Percentiles rank a stretch among this genome's conserved stretches.
phyloP scores from a whole-genome alignment of 2,888 invertebrate genomes.

The Lasioglossum leucozonium region DNA sequence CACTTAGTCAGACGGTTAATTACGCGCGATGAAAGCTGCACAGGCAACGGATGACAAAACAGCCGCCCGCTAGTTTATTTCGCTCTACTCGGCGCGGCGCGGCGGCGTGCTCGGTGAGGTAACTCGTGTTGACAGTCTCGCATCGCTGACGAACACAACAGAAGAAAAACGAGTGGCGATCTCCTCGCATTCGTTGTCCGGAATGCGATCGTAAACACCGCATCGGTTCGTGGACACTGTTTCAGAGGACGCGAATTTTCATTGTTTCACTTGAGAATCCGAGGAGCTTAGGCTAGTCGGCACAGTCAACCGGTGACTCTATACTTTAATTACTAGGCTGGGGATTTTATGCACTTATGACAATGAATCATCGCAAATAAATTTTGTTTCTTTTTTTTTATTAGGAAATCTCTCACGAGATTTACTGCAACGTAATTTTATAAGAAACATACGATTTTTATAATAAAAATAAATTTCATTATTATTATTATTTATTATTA shows the following conservation, averaged over 20 bases:
- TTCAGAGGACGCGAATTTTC: not conserved
- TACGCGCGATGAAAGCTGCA: slow-evolving; percentile 17
- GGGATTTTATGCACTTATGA: too few species aligned
- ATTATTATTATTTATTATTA: too few species aligned
- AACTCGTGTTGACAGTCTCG: not conserved
- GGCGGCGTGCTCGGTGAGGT: not conserved
- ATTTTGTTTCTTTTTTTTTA: too few species aligned
- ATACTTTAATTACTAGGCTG: not conserved
- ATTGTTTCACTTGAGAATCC: not conserved
- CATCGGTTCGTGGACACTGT: too few species aligned
- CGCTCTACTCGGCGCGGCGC: not conserved
- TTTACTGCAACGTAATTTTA: too few species aligned
- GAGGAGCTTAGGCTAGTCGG: too few species aligned
- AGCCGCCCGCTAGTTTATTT: slow-evolving; percentile 4
- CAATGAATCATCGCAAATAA: too few species aligned
- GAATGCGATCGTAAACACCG: not conserved
- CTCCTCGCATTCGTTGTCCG: not conserved
- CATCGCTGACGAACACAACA: slow-evolving; percentile 12
- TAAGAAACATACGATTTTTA: too few species aligned
- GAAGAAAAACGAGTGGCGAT: not conserved
- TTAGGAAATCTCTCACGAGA: too few species aligned
- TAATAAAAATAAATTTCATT: too few species aligned
- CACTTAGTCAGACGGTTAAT: slow-evolving; percentile 28
- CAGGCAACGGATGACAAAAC: slow-evolving; percentile 3
- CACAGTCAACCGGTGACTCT: too few species aligned